These are phyloP conservation scores for Anthopleura xanthogrammica DNA, from an alignment of 92 coral and sea anemone genomes.

Conservation along the genomic window DNA sequence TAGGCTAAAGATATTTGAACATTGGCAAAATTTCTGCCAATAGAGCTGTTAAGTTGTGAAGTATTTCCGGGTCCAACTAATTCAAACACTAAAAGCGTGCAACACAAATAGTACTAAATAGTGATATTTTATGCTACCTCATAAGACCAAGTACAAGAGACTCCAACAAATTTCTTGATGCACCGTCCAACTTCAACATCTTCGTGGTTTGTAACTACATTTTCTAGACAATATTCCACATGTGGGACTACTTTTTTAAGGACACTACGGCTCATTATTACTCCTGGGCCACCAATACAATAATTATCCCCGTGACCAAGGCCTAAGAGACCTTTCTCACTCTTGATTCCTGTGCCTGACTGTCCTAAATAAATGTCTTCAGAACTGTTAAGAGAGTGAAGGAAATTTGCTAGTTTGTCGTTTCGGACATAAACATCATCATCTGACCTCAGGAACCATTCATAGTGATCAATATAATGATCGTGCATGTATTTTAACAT, in stretches of 20 bases:
- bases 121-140: constrained; percentile 49
- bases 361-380: constrained; percentile 91
- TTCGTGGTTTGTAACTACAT: constrained; percentile 85
- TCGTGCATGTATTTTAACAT: constrained; percentile 97
- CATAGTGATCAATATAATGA: constrained; percentile 81
- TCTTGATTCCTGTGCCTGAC: constrained; percentile 86
- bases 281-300: constrained; percentile 99
- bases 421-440: constrained; percentile 96
- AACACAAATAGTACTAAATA: too few relatives aligned
- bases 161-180: constrained; percentile 87
- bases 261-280: constrained; percentile 88
- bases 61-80: too few relatives aligned
- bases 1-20: too few relatives aligned
- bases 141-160: constrained; percentile 96
- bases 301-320: constrained; percentile 93
- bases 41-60: too few relatives aligned
- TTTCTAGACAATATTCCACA: constrained; percentile 76
- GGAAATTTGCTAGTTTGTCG: constrained; percentile 68
- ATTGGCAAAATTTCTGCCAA: too few relatives aligned
- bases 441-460: constrained; percentile 98
- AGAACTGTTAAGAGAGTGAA: constrained; percentile 83
- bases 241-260: constrained; percentile 81
- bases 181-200: constrained; percentile 98
- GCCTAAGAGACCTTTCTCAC: constrained; percentile 75
- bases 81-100: too few relatives aligned